phyloP scores from a whole-genome alignment of 2,888 invertebrate genomes.

The Cryptus armator region DNA sequence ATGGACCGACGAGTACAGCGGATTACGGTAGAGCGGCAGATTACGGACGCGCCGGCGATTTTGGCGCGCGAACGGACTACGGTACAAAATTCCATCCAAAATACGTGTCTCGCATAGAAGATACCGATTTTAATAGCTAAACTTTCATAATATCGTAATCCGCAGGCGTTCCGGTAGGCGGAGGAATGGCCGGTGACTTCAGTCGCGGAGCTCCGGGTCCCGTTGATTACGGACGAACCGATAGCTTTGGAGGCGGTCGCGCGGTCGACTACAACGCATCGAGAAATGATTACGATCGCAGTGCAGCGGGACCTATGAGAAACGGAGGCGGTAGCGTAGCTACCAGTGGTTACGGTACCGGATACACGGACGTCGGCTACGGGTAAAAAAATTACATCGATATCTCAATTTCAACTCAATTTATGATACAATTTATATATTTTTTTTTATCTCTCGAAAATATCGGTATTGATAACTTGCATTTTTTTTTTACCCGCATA shows the following conservation, averaged over 20 bases:
- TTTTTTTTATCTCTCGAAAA: too few relatives aligned
- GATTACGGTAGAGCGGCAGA: conserved; percentile 82
- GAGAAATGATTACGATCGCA: conserved; percentile 83
- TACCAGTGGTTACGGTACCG: conserved; percentile 81
- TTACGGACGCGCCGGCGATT: conserved; percentile 81
- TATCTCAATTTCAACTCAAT: background rate
- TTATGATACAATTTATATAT: too few relatives aligned
- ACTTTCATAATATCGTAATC: background rate
- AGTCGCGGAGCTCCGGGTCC: conserved; percentile 82
- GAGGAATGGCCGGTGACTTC: conserved; percentile 83
- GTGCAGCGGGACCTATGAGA: conserved; percentile 83
- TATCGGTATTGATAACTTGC: too few relatives aligned
- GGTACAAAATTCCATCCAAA: conserved; percentile 69
- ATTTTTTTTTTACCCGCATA: background rate
- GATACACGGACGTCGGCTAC: conserved; percentile 83
- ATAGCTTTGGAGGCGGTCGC: conserved; percentile 82
- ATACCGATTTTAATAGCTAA: too few relatives aligned
- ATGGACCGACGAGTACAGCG: conserved; percentile 81
- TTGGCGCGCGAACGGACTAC: conserved; percentile 82
- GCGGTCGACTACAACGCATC: conserved; percentile 81
- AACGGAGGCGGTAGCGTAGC: conserved; percentile 82
- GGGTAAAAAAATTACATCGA: conserved; percentile 67
- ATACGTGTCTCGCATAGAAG: too few relatives aligned
- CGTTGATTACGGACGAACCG: conserved; percentile 83
- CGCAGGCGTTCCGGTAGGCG: conserved; percentile 74